These are phyloP conservation scores for Eidolon dupreanum DNA, from an alignment of 2,797 vertebrate species.

Conservation along the genomic window DNA sequence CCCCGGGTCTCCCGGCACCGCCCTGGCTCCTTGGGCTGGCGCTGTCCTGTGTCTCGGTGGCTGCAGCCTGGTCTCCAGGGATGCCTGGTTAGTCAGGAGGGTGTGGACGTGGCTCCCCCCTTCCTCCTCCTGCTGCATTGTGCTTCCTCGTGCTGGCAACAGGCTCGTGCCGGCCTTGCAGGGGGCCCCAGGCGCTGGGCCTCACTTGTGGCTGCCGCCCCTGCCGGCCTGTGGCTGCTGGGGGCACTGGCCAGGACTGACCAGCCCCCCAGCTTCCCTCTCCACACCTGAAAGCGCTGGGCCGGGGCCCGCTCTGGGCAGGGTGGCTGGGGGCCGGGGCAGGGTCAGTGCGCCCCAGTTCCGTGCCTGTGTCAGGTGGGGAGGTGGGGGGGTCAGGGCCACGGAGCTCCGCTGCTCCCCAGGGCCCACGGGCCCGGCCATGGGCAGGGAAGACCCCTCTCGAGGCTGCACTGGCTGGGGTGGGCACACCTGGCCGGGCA, in stretches of 20 bases:
- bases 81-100: not conserved
- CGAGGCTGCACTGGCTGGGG: not conserved
- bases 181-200: not conserved
- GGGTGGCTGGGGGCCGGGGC: not conserved
- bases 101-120: not conserved
- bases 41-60: not conserved
- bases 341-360: not conserved
- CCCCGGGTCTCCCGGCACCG: not conserved
- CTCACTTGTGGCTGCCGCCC: not conserved
- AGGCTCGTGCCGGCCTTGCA: not conserved
- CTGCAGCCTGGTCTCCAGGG: not conserved
- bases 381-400: rapidly evolving
- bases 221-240: not conserved
- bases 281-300: not conserved
- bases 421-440: not conserved
- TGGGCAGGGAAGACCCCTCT: not conserved
- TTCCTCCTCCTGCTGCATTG: not conserved
- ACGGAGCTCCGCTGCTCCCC: not conserved
- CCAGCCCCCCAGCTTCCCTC: not conserved
- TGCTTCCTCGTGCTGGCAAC: not conserved
- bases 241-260: not conserved
- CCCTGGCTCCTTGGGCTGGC: constrained; percentile 56
- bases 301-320: not conserved
- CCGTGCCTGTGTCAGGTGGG: not conserved
- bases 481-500: not conserved